These are phyloP conservation scores for Novumbra hubbsi DNA, from an alignment of 2,797 vertebrate genomes.

Conservation along the genomic window DNA sequence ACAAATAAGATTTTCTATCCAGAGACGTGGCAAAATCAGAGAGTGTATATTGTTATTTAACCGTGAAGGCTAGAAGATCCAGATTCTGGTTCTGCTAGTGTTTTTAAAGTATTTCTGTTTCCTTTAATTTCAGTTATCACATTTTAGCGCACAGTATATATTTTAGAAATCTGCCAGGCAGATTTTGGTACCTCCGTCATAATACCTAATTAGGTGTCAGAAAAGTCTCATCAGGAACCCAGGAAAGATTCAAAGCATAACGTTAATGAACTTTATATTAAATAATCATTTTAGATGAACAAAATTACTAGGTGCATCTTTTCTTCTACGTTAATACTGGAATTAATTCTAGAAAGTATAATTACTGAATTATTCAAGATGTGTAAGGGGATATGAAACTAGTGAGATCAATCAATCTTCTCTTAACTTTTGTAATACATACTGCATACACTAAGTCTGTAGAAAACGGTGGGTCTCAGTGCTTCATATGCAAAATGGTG, in stretches of 20 bases:
- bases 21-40: slow-evolving; percentile 6
- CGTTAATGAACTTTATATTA: background rate
- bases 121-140: background rate
- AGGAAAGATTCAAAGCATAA: background rate
- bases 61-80: background rate
- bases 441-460: background rate
- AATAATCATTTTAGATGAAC: background rate
- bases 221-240: background rate
- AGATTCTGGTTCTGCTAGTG: slow-evolving; percentile 26
- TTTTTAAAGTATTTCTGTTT: slow-evolving; percentile 10
- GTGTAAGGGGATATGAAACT: background rate
- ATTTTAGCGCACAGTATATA: background rate
- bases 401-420: background rate
- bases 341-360: slow-evolving; percentile 1
- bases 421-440: background rate
- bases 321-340: background rate
- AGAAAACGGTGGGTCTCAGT: background rate
- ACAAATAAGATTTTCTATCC: background rate
- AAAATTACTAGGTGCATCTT: background rate
- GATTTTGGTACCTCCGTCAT: background rate
- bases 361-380: background rate
- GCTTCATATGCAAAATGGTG: background rate
- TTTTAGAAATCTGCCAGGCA: background rate
- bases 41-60: slow-evolving; percentile 5
- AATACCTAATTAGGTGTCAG: background rate